These are phyloP conservation scores for Callipepla squamata DNA, from an alignment of 2,113 vertebrate genomes.

Conservation along the genomic window DNA sequence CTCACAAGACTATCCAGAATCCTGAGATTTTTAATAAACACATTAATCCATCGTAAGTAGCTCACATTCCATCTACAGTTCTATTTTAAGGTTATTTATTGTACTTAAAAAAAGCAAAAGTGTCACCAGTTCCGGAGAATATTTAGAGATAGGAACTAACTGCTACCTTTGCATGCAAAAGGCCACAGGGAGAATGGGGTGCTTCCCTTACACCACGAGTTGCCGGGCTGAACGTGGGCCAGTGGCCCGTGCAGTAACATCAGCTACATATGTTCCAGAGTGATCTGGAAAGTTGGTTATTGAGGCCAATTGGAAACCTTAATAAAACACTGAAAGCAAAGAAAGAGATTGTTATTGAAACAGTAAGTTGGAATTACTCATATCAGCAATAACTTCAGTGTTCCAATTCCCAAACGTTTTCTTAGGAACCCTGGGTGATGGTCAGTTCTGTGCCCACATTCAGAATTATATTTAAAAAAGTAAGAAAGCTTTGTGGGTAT, in stretches of 20 bases:
- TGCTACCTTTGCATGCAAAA: background rate
- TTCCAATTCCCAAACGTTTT: background rate
- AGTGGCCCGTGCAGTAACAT: background rate
- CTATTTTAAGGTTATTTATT: conserved; percentile 42
- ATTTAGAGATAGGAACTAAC: background rate
- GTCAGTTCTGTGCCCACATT: background rate
- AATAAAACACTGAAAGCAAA: background rate
- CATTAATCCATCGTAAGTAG: conserved; percentile 32
- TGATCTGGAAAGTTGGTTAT: background rate
- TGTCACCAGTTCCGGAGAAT: background rate
- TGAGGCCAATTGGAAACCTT: background rate
- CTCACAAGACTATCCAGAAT: conserved; percentile 4
- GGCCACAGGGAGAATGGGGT: background rate
- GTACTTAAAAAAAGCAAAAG: background rate
- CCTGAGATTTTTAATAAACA: conserved; percentile 25
- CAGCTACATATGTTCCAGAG: background rate
- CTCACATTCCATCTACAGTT: background rate
- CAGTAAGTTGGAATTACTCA: background rate
- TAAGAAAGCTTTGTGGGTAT: background rate
- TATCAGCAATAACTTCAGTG: background rate
- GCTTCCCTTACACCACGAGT: background rate
- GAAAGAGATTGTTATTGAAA: background rate
- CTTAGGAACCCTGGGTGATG: background rate
- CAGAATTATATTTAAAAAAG: background rate
- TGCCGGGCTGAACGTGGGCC: background rate